Conservation (phyloP, 1,140 invertebrate species). For the Scaptomyza pallida region DNA sequence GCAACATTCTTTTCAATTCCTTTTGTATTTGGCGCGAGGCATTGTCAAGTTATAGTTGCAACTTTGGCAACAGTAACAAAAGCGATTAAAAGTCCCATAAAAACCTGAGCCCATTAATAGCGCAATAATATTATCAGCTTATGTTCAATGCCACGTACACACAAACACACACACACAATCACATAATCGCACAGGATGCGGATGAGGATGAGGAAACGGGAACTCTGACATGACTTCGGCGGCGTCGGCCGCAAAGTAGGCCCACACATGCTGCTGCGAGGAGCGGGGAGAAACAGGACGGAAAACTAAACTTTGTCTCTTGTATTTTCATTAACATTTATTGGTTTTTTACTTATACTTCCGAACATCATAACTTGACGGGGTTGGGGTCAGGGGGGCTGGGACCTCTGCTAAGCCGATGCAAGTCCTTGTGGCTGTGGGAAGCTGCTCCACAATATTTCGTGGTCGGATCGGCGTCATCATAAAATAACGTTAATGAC, state of each 20-base stretch:
- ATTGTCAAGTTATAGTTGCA: constrained; percentile 77
- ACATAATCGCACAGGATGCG: constrained; percentile 13
- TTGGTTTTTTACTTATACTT: constrained; percentile 81
- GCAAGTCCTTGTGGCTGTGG: constrained; percentile 46
- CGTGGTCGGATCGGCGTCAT: constrained; percentile 80
- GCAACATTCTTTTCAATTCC: constrained; percentile 53
- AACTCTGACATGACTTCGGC: constrained; percentile 1
- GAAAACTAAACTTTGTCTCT: constrained; percentile 77
- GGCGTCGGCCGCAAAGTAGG: constrained; percentile 7
- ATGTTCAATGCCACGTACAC: constrained; percentile 72
- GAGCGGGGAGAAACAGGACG: constrained; percentile 12
- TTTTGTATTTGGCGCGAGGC: constrained; percentile 53
- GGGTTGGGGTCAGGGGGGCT: neutral
- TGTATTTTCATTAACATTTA: constrained; percentile 83
- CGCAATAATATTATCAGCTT: constrained; percentile 83
- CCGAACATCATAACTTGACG: constrained; percentile 64
- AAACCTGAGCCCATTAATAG: constrained; percentile 79
- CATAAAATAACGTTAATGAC: constrained; percentile 83
- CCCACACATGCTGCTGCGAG: constrained; percentile 19
- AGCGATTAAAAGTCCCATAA: constrained; percentile 83
- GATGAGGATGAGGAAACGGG: constrained; percentile 5
- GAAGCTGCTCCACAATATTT: constrained; percentile 66
- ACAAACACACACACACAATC: constrained; percentile 48
- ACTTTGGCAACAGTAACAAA: constrained; percentile 79
- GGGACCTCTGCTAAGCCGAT: constrained; percentile 31